These are phyloP conservation scores for Zoroaster sp. DNA, from an alignment of 53 echinoderm and acorn worm genomes.

Conservation along the genomic window DNA sequence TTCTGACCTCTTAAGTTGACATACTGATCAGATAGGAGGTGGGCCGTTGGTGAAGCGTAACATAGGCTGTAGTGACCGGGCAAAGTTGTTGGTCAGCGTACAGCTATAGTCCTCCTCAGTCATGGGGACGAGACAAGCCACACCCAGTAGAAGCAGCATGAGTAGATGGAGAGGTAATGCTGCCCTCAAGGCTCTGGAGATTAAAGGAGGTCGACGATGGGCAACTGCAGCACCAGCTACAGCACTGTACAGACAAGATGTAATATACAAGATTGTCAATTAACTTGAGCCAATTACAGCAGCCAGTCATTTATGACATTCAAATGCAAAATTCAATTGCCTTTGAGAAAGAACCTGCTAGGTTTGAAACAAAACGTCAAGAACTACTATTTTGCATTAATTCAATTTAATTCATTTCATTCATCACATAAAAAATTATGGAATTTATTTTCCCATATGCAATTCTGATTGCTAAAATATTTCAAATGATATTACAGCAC, in stretches of 20 bases:
- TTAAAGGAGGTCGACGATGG: constrained; percentile 64
- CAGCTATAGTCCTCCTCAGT: constrained; percentile 99
- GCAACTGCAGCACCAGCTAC: constrained; percentile 28
- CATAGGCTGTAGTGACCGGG: constrained; percentile 93
- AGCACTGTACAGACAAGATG: background rate
- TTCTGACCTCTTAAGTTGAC: background rate
- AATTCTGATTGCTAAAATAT: too few species aligned
- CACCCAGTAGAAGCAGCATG: constrained; percentile 96
- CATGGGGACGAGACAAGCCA: constrained; percentile 98
- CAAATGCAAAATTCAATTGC: too few species aligned
- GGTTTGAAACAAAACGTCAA: too few species aligned
- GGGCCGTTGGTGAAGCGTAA: constrained; percentile 95
- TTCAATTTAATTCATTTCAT: too few species aligned
- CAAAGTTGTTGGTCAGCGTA: constrained; percentile 93
- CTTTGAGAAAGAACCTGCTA: too few species aligned
- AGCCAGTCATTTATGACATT: too few species aligned
- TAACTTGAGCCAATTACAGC: too few species aligned
- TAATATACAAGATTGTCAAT: too few species aligned
- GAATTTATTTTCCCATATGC: too few species aligned
- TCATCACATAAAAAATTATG: too few species aligned
- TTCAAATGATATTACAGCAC: too few species aligned
- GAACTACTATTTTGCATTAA: too few species aligned
- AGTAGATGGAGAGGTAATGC: constrained; percentile 93
- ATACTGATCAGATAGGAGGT: constrained; percentile 70
- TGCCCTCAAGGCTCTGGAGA: constrained; percentile 81